Conservation (phyloP, 1,140 invertebrate species). For the Mesaphorura yosii region DNA sequence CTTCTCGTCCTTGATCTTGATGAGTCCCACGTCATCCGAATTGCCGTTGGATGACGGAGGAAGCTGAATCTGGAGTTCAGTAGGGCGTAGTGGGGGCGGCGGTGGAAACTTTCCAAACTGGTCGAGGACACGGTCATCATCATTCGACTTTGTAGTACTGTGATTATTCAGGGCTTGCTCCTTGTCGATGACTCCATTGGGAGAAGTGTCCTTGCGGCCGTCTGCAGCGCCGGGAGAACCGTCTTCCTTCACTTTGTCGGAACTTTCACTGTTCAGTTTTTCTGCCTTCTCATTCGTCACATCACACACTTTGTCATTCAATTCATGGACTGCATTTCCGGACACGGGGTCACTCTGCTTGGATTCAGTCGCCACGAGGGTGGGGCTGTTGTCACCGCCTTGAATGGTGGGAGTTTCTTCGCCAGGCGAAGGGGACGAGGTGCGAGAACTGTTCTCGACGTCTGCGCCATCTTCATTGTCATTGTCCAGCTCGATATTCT, state of each 20-base stretch:
- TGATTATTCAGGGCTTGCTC: too few species aligned
- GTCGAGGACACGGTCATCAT: background rate
- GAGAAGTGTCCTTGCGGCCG: too few species aligned
- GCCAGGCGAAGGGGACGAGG: slow-evolving; percentile 25
- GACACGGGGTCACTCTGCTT: background rate
- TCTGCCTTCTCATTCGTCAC: too few species aligned
- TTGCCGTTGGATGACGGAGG: background rate
- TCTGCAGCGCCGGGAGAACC: too few species aligned
- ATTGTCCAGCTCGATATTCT: slow-evolving; percentile 43
- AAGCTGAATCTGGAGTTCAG: background rate
- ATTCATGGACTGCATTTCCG: too few species aligned
- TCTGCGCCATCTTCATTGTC: slow-evolving; percentile 28
- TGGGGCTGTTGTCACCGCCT: background rate
- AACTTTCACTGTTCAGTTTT: too few species aligned
- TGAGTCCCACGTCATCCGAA: slow-evolving; percentile 5
- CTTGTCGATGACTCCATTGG: slow-evolving; percentile 7
- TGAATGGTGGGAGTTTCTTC: background rate
- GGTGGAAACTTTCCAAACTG: background rate
- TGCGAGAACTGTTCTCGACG: slow-evolving; percentile 28
- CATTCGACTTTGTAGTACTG: too few species aligned
- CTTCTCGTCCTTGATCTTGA: slow-evolving; percentile 30
- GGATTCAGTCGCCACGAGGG: background rate
- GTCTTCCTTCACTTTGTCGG: too few species aligned
- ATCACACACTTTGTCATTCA: too few species aligned
- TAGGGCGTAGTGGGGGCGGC: slow-evolving; percentile 3